A percentile compares a stretch with the other conserved stretches of the same genome.
These are phyloP conservation scores for Prionchulus punctatus DNA, from an alignment of 2,888 invertebrate genomes.

Conservation along the genomic window DNA sequence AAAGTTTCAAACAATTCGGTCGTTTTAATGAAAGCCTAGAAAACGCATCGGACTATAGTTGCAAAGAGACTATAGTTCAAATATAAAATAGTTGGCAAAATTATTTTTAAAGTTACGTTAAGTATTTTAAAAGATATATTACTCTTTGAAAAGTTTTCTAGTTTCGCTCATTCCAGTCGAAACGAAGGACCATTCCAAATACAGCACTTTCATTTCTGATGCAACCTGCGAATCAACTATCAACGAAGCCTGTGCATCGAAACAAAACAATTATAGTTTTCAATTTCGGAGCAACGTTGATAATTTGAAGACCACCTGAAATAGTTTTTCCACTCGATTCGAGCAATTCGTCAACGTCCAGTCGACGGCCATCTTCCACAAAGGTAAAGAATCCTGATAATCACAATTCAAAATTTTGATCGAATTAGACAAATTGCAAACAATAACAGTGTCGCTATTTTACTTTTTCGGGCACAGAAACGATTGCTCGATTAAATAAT, in stretches of 20 bases:
- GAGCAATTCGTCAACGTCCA: neutral
- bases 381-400: neutral
- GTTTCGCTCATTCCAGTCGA: neutral
- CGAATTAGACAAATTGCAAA: too few species aligned
- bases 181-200: neutral
- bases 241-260: neutral
- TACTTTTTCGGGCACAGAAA: too few species aligned
- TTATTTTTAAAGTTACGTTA: too few species aligned
- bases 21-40: neutral
- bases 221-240: neutral
- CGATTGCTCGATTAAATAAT: too few species aligned
- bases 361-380: neutral
- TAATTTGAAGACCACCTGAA: neutral
- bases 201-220: neutral
- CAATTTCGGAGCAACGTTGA: neutral
- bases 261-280: neutral
- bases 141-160: neutral
- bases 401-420: neutral
- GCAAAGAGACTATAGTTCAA: too few species aligned
- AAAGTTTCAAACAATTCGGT: neutral
- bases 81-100: too few species aligned
- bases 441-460: too few species aligned
- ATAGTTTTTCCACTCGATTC: neutral
- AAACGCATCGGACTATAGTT: too few species aligned
- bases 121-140: too few species aligned